Base-by-base conservation (phyloP, 2,113 vertebrate genomes). In the Noctilio leporinus region DNA sequence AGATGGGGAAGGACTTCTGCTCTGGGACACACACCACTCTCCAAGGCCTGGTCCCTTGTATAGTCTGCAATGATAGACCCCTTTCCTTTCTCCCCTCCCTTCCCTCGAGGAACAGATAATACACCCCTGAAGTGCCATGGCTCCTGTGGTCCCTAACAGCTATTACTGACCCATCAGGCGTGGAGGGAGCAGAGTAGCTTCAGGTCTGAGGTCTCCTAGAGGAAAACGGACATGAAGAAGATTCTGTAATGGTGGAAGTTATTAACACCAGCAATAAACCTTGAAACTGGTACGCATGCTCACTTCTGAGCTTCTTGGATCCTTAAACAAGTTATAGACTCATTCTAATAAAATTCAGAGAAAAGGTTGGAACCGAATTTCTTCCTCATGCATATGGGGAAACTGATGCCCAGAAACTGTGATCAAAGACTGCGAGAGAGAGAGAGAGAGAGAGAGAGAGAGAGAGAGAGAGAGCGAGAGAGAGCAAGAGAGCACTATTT, bases 151-250 rank as follows among this genome's bases (percentile, higher is more conserved):
- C n/a, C n/a, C n/a, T n/a, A 22, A 45, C 9, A n/a, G 35, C 5
- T 47, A 6, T 57, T 78, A 94, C 82, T 95, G 43, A 97, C 96
- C 96, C 94, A 3, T 10, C 0, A 6, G 33, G 24, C 0, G 14
- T 82, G 53, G 10, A 82, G 51, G 15, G 6, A 8, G n/a, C 28
- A 3, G 78, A 22, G 53, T 6, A 19, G 26, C 10, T 82, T 40
- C 35, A 67, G 47, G 35, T 73, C 20, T 78, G 49, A 96, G 89
- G 28, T 96, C 96, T 73, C 94, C 96, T 97, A 55, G 69, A 93
- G 30, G 62, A 69, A 78, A 76, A 70, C 57, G 93, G 67, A 95
- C 11, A 91, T 10, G 55, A 69, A 45, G 73, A 72, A 24, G 4
- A 65, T 65, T 65, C 38, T n/a, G n/a, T 75, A 16, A 53, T 4